Evolutionary conservation across 30 jellyfish, hydroid and myxozoan species (phyloP), one percentile per base, ranked within the genome.

Genomic region (Hydra vulgaris): DNA sequence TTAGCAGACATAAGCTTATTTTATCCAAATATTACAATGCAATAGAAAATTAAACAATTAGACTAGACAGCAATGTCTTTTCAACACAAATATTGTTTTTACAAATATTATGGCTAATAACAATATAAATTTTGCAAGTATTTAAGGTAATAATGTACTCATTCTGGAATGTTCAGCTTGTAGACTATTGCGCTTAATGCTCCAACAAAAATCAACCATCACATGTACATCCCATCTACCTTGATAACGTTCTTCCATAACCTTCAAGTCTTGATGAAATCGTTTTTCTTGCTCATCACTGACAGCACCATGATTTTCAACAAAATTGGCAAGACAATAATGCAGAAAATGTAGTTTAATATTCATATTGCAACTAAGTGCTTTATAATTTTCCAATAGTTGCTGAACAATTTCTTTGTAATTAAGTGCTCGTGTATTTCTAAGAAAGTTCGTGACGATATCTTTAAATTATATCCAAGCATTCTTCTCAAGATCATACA

Each of bases 321-420:
- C 8, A 12, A 40, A 40, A 12, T 12, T 40, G 61, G 12, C 61
- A 40, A 40, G 12, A 40, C 12, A 18, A 5, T 12, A 40, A 12
- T 40, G 61, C 61, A 40, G 61, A 40, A n/a, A n/a, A n/a, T n/a
- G n/a, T n/a, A 40, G 40, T 25, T 73, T 73, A 66, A 73, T 25
- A n/a, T 73, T 73, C 81, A 73, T 73, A 73, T 25, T 73, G 81
- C 81, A 73, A n/a, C 81, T 73, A 21, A 73, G 81, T 21, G 27
- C n/a, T n/a, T n/a, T n/a, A n/a, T 3, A 69, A 15, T 12, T 23
- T 12, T 21, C 27, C 8, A 15, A 23, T 23, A 69, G 26, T 69
- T 23, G 5, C 27, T 15, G 26, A 21, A 69, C 76, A 69, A 69
- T 69, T 69, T 69, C 76, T 3, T 5, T 69, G 76, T 15, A 69